Conservation (phyloP, 2,113 vertebrate species). For the Malurus alboscapulatus region DNA sequence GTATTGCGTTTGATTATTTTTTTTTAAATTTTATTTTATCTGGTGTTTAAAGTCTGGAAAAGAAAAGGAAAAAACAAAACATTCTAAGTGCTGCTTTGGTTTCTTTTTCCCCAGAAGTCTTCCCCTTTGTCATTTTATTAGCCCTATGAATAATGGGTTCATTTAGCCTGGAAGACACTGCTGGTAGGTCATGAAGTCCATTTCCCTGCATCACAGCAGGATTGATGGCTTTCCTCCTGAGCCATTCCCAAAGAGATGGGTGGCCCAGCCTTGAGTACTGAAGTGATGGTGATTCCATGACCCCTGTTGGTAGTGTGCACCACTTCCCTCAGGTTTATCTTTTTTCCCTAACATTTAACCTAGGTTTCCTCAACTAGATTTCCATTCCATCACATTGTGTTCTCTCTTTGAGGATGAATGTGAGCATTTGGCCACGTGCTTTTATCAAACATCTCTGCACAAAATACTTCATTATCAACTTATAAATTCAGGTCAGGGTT, state of each 20-base stretch:
- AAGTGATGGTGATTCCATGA: conserved; percentile 28
- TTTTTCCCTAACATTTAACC: background rate
- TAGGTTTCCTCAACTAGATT: background rate
- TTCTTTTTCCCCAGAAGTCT: background rate
- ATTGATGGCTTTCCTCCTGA: conserved; percentile 43
- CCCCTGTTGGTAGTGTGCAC: background rate
- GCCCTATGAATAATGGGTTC: conserved; percentile 35
- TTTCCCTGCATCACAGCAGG: conserved; percentile 18
- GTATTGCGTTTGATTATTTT: background rate
- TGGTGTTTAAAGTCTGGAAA: background rate
- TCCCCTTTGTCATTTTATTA: conserved; percentile 55
- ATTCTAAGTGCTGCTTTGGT: background rate
- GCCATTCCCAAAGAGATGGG: conserved; percentile 33
- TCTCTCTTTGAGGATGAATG: background rate
- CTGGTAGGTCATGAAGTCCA: conserved; percentile 16
- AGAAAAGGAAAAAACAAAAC: background rate
- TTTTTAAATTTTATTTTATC: background rate
- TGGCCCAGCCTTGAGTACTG: conserved; percentile 27
- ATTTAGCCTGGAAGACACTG: conserved; percentile 41
- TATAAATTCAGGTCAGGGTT: background rate
- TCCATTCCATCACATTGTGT: background rate
- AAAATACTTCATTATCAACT: background rate
- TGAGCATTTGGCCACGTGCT: background rate
- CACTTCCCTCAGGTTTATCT: background rate
- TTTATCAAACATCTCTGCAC: background rate